Conservation (phyloP, 2,888 invertebrate species). For the Acrobasis consociella region DNA sequence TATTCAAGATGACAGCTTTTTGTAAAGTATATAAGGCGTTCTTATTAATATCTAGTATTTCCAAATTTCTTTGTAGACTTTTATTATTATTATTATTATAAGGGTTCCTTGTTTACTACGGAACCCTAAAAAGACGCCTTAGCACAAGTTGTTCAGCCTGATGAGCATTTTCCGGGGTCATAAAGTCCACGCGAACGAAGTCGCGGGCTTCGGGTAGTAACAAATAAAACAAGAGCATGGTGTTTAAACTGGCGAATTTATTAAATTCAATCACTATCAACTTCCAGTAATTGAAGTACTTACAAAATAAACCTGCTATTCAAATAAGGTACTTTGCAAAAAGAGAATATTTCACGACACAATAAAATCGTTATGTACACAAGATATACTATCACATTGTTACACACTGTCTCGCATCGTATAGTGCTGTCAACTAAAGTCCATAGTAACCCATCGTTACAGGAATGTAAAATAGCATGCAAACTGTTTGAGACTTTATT, state of each 20-base stretch:
- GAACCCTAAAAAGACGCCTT: no score
- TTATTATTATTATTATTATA: no score
- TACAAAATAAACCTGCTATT: constrained; percentile 68
- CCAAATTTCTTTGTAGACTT: no score
- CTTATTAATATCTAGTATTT: no score
- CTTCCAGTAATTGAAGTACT: constrained; percentile 78
- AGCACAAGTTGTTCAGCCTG: no score
- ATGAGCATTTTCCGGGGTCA: no score
- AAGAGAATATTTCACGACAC: constrained; percentile 53
- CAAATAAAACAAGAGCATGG: constrained; percentile 58
- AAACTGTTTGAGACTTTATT: constrained; percentile 33
- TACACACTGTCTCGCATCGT: constrained; percentile 42
- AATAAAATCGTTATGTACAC: constrained; percentile 58
- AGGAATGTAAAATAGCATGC: constrained; percentile 60
- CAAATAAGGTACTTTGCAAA: constrained; percentile 65
- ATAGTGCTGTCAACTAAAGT: constrained; percentile 32
- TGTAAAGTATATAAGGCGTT: no score
- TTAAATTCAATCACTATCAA: constrained; percentile 80
- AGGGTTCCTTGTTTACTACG: no score
- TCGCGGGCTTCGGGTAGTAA: no score
- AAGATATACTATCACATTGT: constrained; percentile 60
- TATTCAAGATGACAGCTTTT: no score
- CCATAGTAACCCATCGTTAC: constrained; percentile 40
- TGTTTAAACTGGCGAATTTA: constrained; percentile 75
- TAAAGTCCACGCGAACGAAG: no score